A percentile compares a stretch with the other conserved stretches of the same genome.
These are phyloP conservation scores for Enteromius mattozi DNA, from an alignment of 2,797 vertebrate species.

Conservation along the genomic window DNA sequence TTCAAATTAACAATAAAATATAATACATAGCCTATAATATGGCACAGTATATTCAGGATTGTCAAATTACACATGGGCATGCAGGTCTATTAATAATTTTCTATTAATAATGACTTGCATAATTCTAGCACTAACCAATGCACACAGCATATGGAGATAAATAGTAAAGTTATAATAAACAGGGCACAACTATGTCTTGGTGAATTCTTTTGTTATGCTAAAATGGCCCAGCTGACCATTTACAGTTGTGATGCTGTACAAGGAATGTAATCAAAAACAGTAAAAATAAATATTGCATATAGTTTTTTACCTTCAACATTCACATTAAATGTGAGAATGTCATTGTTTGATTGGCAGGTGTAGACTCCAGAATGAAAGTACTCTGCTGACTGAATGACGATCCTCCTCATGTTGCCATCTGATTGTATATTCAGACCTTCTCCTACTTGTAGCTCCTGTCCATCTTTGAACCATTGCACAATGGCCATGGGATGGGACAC, in stretches of 20 bases:
- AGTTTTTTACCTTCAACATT: constrained; percentile 70
- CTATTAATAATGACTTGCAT: background rate
- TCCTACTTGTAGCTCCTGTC: constrained; percentile 65
- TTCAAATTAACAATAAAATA: background rate
- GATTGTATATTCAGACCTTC: constrained; percentile 76
- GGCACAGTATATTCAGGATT: background rate
- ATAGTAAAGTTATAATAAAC: background rate
- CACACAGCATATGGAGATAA: background rate
- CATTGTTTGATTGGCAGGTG: constrained; percentile 71
- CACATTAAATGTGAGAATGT: constrained; percentile 74
- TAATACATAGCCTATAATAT: background rate
- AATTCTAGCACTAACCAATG: background rate
- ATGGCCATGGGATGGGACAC: constrained; percentile 72
- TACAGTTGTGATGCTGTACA: background rate
- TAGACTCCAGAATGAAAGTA: constrained; percentile 75
- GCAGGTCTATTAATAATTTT: background rate
- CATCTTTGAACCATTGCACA: constrained; percentile 79
- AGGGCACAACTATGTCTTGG: background rate
- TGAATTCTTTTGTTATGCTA: background rate
- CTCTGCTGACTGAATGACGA: constrained; percentile 76
- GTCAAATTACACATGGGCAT: background rate
- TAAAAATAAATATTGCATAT: background rate
- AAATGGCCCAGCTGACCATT: background rate
- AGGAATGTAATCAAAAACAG: background rate
- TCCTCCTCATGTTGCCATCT: constrained; percentile 78